Evolutionary conservation across 2,113 vertebrate genomes (phyloP).

Genomic region (Chrysemys picta): DNA sequence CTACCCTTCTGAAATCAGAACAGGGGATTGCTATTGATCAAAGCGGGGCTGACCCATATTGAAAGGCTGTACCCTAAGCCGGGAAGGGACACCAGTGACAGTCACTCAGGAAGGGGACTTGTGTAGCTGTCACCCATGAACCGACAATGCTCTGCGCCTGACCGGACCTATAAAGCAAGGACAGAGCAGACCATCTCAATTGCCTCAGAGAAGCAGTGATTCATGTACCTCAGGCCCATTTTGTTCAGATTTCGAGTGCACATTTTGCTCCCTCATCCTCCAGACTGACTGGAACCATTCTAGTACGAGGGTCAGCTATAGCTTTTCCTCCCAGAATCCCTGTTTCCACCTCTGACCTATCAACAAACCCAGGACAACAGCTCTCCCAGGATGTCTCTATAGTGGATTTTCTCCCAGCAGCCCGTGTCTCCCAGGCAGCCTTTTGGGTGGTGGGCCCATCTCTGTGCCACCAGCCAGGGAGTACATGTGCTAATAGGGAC

Average conservation of each 20-base stretch:
- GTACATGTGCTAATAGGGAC: neutral
- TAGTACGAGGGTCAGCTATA: fast-evolving
- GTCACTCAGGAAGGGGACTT: fast-evolving
- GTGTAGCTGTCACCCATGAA: neutral
- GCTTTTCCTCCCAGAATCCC: neutral
- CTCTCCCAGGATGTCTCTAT: neutral
- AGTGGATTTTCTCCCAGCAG: neutral
- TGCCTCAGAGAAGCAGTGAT: neutral
- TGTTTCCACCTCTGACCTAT: neutral
- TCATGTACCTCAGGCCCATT: neutral
- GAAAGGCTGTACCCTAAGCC: fast-evolving
- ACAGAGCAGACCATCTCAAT: neutral
- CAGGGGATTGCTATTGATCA: neutral
- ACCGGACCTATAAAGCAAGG: neutral
- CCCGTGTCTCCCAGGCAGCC: neutral
- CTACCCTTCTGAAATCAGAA: neutral
- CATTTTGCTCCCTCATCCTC: neutral
- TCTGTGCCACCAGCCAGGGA: fast-evolving
- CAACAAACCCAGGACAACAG: neutral
- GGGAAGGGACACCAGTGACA: fast-evolving
- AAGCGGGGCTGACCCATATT: neutral
- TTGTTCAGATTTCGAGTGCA: neutral
- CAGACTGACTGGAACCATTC: neutral
- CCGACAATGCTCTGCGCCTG: fast-evolving
- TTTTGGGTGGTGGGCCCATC: neutral